These are phyloP conservation scores for Mactra quadrangularis DNA, from an alignment of 1,140 invertebrate genomes.

Conservation along the genomic window DNA sequence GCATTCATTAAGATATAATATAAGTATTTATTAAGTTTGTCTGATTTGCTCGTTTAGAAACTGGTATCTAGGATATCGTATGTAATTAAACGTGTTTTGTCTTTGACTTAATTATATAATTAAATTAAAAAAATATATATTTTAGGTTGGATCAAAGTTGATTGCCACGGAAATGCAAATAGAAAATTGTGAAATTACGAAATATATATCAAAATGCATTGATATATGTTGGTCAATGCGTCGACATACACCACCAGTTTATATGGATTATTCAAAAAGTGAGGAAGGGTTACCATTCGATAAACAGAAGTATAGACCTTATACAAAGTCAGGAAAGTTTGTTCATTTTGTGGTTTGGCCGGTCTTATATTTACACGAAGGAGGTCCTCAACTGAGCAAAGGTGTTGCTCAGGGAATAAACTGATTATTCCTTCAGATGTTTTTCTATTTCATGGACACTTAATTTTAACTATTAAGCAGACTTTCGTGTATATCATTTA, in stretches of 20 bases:
- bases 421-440: too few species aligned
- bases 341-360: conserved; percentile 64
- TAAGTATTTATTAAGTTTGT: too few species aligned
- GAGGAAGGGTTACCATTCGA: conserved; percentile 34
- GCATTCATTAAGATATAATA: too few species aligned
- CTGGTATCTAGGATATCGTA: too few species aligned
- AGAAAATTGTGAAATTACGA: background rate
- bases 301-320: conserved; percentile 37
- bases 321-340: conserved; percentile 60
- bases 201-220: conserved; percentile 45
- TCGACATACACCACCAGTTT: conserved; percentile 52
- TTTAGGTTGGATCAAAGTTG: background rate
- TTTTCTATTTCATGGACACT: too few species aligned
- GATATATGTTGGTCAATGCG: conserved; percentile 59
- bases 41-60: too few species aligned
- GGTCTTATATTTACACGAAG: conserved; percentile 56
- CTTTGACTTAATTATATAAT: too few species aligned
- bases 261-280: conserved; percentile 8
- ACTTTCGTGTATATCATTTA: too few species aligned
- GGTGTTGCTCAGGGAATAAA: conserved; percentile 56
- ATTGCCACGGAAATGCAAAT: background rate
- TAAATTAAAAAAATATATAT: too few species aligned
- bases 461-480: too few species aligned
- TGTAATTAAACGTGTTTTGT: too few species aligned
- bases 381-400: conserved; percentile 54